A percentile compares a stretch with the other conserved stretches of the same genome.
Evolutionary conservation across 2,888 invertebrate genomes (phyloP).

Genomic region (Calliopum simillimum): DNA sequence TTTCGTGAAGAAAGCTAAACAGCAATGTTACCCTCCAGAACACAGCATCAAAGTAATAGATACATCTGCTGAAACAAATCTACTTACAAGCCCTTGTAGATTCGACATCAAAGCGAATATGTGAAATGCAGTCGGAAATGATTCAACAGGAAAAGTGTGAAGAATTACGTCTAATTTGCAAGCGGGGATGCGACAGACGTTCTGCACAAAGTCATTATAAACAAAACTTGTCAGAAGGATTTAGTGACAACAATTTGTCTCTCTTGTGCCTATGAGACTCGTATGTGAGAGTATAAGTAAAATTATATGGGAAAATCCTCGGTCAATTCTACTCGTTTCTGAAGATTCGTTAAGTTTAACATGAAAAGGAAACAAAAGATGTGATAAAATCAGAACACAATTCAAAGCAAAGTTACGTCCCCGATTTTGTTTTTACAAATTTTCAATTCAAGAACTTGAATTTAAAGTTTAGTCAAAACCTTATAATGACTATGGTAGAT

Average conservation of each 20-base stretch:
- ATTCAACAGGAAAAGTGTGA: background rate
- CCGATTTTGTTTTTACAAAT: background rate
- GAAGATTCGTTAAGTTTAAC: background rate
- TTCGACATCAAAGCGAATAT: background rate
- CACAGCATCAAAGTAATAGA: too few relatives aligned
- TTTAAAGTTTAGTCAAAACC: constrained; percentile 21
- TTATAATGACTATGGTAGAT: constrained; percentile 25
- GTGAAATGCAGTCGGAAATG: background rate
- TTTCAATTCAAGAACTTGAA: background rate
- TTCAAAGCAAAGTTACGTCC: background rate
- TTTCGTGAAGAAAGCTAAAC: too few relatives aligned
- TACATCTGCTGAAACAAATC: background rate
- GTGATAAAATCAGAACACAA: background rate
- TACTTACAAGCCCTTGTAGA: background rate
- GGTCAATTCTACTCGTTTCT: background rate
- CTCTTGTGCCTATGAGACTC: background rate
- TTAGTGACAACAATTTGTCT: background rate
- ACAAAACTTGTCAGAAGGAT: background rate
- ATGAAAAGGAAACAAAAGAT: background rate
- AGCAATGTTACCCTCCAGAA: too few relatives aligned
- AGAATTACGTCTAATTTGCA: background rate
- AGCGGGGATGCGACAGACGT: background rate
- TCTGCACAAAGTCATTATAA: background rate
- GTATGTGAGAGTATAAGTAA: background rate
- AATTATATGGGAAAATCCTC: background rate